A percentile compares a stretch with the other conserved stretches of the same genome.
Evolutionary conservation across 2,113 vertebrate genomes (phyloP).

Genomic region (Seriola rivoliana): DNA sequence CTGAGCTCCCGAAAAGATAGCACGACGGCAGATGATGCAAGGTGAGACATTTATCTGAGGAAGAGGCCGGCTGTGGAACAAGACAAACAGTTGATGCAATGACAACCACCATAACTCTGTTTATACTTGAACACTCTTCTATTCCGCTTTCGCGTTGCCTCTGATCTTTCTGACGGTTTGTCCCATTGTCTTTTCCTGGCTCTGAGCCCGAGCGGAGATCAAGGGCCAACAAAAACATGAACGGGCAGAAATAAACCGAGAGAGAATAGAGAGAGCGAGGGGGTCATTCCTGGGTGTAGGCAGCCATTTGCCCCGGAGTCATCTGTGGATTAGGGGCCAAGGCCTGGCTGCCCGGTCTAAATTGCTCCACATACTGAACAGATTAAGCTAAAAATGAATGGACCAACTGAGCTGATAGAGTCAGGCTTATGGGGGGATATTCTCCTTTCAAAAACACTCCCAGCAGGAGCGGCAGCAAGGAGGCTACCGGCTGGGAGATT

Average conservation of each 20-base stretch:
- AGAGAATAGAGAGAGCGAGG: constrained; percentile 2
- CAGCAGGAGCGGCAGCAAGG: not conserved
- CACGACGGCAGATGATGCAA: constrained; percentile 36
- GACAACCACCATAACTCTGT: not conserved
- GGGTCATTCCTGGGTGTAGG: constrained; percentile 47
- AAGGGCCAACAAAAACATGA: constrained; percentile 18
- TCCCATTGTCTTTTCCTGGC: constrained; percentile 33
- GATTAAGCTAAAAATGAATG: constrained; percentile 71
- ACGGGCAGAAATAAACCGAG: constrained; percentile 36
- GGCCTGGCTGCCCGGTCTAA: constrained; percentile 50
- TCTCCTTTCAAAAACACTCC: constrained; percentile 43
- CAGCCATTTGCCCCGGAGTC: constrained; percentile 52
- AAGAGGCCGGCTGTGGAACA: constrained; percentile 59
- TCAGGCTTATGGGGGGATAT: constrained; percentile 46
- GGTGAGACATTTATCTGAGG: constrained; percentile 68
- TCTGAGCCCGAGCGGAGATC: constrained; percentile 14
- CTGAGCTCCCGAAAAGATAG: constrained; percentile 83
- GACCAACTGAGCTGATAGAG: constrained; percentile 36
- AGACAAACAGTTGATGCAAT: constrained; percentile 19
- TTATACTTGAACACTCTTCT: not conserved
- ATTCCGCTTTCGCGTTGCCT: not conserved
- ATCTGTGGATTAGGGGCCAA: constrained; percentile 64
- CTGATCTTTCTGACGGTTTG: constrained; percentile 11
- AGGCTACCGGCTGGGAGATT: constrained; percentile 28
- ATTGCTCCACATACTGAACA: constrained; percentile 68